Conservation (phyloP, 2,113 vertebrate species). For the Bambusicola thoracicus region DNA sequence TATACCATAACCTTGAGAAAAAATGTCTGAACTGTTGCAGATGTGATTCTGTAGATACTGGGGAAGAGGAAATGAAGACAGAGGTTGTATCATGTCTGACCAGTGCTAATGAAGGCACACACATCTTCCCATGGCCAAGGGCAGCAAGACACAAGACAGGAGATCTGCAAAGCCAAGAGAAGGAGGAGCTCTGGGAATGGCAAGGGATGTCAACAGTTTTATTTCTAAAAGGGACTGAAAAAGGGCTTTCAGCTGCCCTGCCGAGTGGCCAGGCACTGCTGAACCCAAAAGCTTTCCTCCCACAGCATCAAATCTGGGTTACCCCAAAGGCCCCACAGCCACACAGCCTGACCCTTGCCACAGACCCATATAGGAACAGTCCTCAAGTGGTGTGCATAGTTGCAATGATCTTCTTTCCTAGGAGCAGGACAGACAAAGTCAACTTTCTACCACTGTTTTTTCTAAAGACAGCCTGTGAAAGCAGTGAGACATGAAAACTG, state of each 20-base stretch:
- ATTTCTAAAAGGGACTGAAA: background rate
- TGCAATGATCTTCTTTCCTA: background rate
- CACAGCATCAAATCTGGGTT: rapidly evolving
- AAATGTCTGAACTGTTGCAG: background rate
- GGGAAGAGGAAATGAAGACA: background rate
- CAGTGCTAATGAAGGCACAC: background rate
- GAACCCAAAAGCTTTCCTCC: background rate
- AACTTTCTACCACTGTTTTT: background rate
- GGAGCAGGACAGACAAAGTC: background rate
- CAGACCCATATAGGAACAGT: background rate
- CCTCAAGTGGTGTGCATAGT: background rate
- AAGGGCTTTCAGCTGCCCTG: background rate
- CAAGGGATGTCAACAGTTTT: background rate
- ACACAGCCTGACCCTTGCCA: background rate
- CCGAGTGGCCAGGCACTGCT: background rate
- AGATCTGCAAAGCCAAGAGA: background rate
- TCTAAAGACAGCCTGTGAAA: background rate
- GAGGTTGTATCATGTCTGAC: background rate
- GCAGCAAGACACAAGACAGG: background rate
- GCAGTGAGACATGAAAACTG: background rate
- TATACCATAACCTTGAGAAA: background rate
- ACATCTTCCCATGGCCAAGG: background rate
- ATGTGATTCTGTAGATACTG: background rate
- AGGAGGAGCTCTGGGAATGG: background rate
- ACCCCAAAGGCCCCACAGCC: rapidly evolving